Base-by-base conservation (phyloP, 2,113 vertebrate genomes). In the Tetrao urogallus region DNA sequence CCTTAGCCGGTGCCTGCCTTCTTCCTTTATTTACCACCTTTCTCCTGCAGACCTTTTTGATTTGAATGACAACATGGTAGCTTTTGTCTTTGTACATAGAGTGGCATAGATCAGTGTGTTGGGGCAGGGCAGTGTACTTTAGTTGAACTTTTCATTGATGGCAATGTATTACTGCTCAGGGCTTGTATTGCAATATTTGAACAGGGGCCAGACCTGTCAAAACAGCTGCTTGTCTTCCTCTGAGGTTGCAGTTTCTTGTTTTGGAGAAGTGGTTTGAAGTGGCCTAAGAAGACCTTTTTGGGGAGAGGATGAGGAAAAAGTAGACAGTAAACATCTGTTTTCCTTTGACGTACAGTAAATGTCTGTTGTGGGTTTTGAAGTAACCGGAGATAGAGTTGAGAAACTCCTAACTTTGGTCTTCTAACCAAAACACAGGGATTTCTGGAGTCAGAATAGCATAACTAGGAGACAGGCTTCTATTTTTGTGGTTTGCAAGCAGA, bases 121-220 rank as follows among this genome's bases (percentile, higher is more conserved):
- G 64, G 90, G 42, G 45, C 69, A 83, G 90, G 86, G 43, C 75
- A 54, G 7, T 80, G 79, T 82, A 80, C 88, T 94, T 83, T 3
- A 21, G 52, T 12, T 92, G 76, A 92, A 63, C 84, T 86, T 89
- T 63, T 84, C 67, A 75, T 91, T 90, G 82, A 91, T 79, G 87
- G 74, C 93, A 74, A 2, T 82, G 45, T 74, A 61, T 90, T 90
- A 80, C 73, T 89, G 65, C 43, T 85, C 11, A 65, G 43, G 70
- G 71, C 57, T 91, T 87, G 50, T 50, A 64, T 88, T 86, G 84
- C 60, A 47, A n/a, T 93, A 36, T 66, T 94, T 96, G 93, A 92
- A 73, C 60, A 36, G 87, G 91, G 52, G 80, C 94, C 91, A 92
- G 79, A 74, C 67, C 91, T 89, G 80, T 58, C 81, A 72, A 66